Evolutionary conservation across 1,140 invertebrate genomes (phyloP), one percentile per base, ranked within the genome.

Genomic region (Ericerus pela): DNA sequence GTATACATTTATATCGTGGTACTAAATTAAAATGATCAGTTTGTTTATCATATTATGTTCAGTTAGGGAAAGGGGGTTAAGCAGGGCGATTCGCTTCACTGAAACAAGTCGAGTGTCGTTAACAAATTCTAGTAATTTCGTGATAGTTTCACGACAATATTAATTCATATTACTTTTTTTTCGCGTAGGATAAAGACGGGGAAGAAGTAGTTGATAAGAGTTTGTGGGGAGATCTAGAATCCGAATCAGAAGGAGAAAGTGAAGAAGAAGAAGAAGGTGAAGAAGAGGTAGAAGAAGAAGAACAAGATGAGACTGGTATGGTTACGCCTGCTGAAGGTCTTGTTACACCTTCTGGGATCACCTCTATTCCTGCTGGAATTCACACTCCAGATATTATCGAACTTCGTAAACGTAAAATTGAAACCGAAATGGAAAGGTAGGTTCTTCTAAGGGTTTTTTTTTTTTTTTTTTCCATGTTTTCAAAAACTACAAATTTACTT

Each of bases 331-430:
- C 85, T 10, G 88, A 91, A 70, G 93, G 91, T 4, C 71, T 98
- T 31, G 84, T 89, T 1, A 99, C 95, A 22, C 96, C 96, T 0
- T 92, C 90, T 62, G 96, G 96, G 27, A 82, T 97, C 54, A 85
- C 89, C 27, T 95, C 91, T 38, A 84, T 98, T 53, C 92, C 93
- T 18, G 83, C 88, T 43, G 96, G 96, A 52, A 77, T 97, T 64
- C 95, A 99, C 73, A 99, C 95, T 0, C 96, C 96, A 1, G 95
- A 98, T 66, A 91, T 91, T 51, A 98, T 99, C 67, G 96, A 99
- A 70, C 73, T 99, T 31, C 76, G 96, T 52, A 99, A 99, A 73
- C 87, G 89, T 69, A 92, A 95, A 65, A 92, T 96, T 58, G 95
- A 97, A 71, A 86, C 83, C 54, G 93, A 96, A 70, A 93, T 96